These are phyloP conservation scores for Eulithis testata DNA, from an alignment of 2,888 invertebrate genomes.

Conservation along the genomic window DNA sequence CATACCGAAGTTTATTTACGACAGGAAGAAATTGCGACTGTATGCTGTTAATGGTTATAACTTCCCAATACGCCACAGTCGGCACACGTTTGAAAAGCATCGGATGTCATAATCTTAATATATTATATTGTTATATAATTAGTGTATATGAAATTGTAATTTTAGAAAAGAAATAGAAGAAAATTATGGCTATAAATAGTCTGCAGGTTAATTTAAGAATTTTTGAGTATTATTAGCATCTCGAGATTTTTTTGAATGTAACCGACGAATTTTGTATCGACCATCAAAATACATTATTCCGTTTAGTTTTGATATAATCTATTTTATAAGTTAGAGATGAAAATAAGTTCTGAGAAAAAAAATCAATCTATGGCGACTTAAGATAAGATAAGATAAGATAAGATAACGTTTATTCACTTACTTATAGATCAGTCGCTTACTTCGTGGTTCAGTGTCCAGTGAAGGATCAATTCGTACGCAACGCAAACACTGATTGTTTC, in stretches of 20 bases:
- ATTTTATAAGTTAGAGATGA: not conserved
- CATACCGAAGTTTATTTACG: constrained; percentile 80
- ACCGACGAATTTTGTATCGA: not conserved
- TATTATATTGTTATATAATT: too few species aligned
- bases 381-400: too few species aligned
- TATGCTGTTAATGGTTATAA: constrained; percentile 79
- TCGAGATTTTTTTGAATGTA: not conserved
- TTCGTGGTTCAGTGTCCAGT: constrained; percentile 11
- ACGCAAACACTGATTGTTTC: constrained; percentile 23
- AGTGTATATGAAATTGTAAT: not conserved
- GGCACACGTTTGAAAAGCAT: constrained; percentile 38
- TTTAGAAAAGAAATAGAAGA: too few species aligned
- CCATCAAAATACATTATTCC: not conserved
- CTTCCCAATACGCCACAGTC: constrained; percentile 68
- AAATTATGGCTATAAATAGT: too few species aligned
- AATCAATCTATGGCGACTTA: not conserved
- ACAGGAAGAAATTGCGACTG: constrained; percentile 83
- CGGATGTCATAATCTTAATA: constrained; percentile 15
- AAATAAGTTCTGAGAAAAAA: not conserved
- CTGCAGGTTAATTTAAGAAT: too few species aligned
- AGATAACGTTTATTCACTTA: too few species aligned
- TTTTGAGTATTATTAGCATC: too few species aligned
- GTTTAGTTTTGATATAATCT: not conserved
- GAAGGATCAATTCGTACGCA: constrained; percentile 24
- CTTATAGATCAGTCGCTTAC: not conserved